These are phyloP conservation scores for Troides helena DNA, from an alignment of 2,888 invertebrate genomes.

Conservation along the genomic window DNA sequence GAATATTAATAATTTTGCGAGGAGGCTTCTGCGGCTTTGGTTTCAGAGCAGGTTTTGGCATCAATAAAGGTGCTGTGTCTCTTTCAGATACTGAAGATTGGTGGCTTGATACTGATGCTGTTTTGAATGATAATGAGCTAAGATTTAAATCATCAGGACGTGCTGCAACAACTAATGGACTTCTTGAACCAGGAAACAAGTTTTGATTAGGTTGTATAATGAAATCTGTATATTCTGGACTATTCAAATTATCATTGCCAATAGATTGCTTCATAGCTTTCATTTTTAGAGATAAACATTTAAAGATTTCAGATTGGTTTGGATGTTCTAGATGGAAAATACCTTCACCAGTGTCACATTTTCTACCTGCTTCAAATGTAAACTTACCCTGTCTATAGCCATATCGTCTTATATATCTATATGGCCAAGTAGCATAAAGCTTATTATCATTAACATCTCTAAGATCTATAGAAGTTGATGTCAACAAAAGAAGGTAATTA, in stretches of 20 bases:
- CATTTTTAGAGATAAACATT: conserved; percentile 90
- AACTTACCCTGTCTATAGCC: conserved; percentile 93
- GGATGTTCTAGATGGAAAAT: conserved; percentile 89
- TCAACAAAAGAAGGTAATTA: conserved; percentile 86
- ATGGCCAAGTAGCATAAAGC: conserved; percentile 89
- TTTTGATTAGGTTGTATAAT: conserved; percentile 87
- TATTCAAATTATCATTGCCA: conserved; percentile 83
- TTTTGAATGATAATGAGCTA: conserved; percentile 71
- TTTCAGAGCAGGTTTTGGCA: conserved; percentile 80
- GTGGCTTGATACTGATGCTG: conserved; percentile 66
- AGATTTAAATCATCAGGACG: conserved; percentile 73
- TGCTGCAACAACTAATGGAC: conserved; percentile 87
- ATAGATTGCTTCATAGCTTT: conserved; percentile 92
- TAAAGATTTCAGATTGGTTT: conserved; percentile 90
- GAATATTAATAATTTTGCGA: conserved; percentile 75
- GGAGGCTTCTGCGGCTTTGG: conserved; percentile 83
- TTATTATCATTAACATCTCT: conserved; percentile 83
- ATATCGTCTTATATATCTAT: conserved; percentile 89
- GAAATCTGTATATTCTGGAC: conserved; percentile 85
- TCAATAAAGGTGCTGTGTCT: conserved; percentile 67
- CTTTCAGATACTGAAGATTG: conserved; percentile 61
- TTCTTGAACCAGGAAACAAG: conserved; percentile 90
- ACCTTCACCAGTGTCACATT: conserved; percentile 92
- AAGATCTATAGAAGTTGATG: conserved; percentile 87
- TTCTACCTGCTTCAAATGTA: conserved; percentile 92